Conservation (phyloP, 2,888 invertebrate species). For the Mimumesa dahlbomi region DNA sequence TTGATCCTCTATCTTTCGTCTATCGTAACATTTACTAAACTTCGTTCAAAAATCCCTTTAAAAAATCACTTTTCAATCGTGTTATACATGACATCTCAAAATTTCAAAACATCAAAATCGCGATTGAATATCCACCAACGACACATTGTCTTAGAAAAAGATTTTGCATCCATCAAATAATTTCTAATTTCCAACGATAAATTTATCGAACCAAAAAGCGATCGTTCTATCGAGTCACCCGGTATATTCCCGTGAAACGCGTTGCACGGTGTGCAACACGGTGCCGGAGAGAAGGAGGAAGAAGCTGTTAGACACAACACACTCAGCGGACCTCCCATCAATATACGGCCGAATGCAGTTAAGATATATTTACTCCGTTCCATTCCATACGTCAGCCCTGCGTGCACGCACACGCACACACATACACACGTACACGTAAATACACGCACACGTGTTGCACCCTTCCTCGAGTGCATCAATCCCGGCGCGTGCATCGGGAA, state of each 20-base stretch:
- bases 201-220: slow-evolving; percentile 3
- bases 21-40: too few species aligned
- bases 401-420: slow-evolving; percentile 25
- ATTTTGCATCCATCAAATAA: background rate
- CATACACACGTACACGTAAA: slow-evolving; percentile 21
- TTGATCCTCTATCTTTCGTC: too few species aligned
- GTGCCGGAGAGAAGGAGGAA: slow-evolving; percentile 55
- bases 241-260: slow-evolving; percentile 47
- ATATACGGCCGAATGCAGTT: slow-evolving; percentile 76
- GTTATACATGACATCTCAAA: too few species aligned
- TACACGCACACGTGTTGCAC: slow-evolving; percentile 1
- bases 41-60: too few species aligned
- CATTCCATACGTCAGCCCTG: slow-evolving; percentile 67
- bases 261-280: slow-evolving; percentile 37
- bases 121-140: too few species aligned
- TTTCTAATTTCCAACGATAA: background rate
- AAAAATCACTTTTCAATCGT: too few species aligned
- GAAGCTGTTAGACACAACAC: slow-evolving; percentile 79
- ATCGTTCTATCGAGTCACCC: slow-evolving; percentile 48
- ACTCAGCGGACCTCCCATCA: slow-evolving; percentile 79
- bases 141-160: background rate
- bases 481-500: slow-evolving; percentile 61
- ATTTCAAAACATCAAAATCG: too few species aligned
- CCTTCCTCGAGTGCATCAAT: slow-evolving; percentile 51
- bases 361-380: slow-evolving; percentile 78